A percentile compares a stretch with the other conserved stretches of the same genome.
phyloP scores from a whole-genome alignment of 2,888 invertebrate genomes.

The Smittia sp. region DNA sequence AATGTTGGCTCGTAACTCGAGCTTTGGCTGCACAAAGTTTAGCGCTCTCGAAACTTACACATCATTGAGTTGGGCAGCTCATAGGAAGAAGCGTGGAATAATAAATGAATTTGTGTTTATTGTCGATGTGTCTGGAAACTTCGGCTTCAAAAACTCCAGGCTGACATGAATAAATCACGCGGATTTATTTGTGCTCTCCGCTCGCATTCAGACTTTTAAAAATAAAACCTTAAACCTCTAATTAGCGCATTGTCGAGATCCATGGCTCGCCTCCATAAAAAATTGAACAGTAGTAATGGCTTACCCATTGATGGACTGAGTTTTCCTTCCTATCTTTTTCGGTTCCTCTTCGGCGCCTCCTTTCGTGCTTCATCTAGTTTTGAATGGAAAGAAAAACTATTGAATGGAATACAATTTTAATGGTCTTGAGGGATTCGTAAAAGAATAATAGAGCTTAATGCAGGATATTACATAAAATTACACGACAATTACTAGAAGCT shows the following conservation, averaged over 20 bases:
- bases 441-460: conserved; percentile 33
- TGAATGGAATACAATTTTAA: conserved; percentile 34
- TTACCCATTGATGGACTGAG: neutral
- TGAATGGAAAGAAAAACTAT: neutral
- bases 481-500: conserved; percentile 41
- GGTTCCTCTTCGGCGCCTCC: neutral
- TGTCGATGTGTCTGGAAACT: neutral
- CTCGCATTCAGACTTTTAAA: no score
- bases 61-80: neutral
- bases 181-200: no score
- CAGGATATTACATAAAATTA: conserved; percentile 39
- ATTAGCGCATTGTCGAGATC: no score
- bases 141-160: no score
- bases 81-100: neutral
- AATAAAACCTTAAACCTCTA: no score
- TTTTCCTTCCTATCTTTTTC: neutral
- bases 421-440: conserved; percentile 30
- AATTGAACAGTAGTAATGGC: no score
- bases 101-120: neutral
- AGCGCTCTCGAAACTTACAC: neutral
- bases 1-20: neutral
- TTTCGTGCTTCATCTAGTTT: neutral
- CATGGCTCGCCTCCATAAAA: no score
- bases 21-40: neutral
- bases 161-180: no score